Evolutionary conservation across 1,140 invertebrate genomes (phyloP), one percentile per base, ranked within the genome.

Genomic region (Antheraea pernyi): DNA sequence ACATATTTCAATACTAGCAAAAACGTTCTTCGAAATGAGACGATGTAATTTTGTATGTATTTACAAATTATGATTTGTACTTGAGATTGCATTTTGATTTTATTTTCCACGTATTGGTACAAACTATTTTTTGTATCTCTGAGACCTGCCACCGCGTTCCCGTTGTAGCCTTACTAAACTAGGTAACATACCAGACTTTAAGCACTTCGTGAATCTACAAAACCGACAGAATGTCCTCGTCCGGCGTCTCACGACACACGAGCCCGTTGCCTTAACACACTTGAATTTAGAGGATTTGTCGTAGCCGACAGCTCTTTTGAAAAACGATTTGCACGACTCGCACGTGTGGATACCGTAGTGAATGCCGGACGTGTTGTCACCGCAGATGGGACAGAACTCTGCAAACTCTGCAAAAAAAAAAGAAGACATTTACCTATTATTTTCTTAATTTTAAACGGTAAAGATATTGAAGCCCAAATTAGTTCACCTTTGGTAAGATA

Each of bases 291-390:
- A n/a, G 0, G 10, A 39, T 37, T 48, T 70, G 0, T 61, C 22
- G 13, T 58, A 46, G 7, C 16, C 53, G 8, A 69, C 42, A 7
- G 66, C 19, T 58, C 73, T 19, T 53, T 71, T 68, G 59, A 74
- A 74, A 59, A 74, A 72, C 4, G 37, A 62, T 59, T 74, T 77
- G 65, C 75, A 77, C 10, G 75, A 77, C 39, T 77, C 75, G 36
- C 75, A 77, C 0, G 75, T 71, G 37, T 65, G 10, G 53, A 72
- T 11, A 0, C 75, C 75, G 53, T 77, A 77, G 58, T 77, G 71
- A 2, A 71, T 61, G 0, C 75, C 75, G 53, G 42, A 69, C 11
- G 36, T 37, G 3, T 16, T 0, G 36, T 77, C 75, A 0, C 62
- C 42, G 36, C 75, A 77, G 5, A 77, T 22, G n/a, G 75, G 75